Evolutionary conservation across 53 echinoderm and acorn worm species (phyloP), one percentile per base, ranked within the genome.

Genomic region (Luidia sarsii): DNA sequence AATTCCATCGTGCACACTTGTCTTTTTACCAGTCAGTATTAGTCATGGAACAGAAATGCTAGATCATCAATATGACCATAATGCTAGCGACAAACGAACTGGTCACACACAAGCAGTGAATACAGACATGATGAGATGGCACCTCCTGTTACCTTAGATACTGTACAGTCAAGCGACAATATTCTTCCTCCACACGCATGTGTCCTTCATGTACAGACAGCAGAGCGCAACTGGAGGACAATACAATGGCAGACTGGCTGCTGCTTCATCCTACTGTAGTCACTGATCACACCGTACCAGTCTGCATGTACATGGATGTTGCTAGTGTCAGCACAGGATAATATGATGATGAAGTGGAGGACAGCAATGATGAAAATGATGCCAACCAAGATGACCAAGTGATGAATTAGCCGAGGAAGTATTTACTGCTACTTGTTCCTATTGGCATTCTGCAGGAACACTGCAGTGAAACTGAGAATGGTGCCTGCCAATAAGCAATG

Each of bases 1-100:
- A 70, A 83, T 38, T 83, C 70, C 83, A 83, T 83, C 46, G 48
- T 83, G 72, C 56, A 18, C 23, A 56, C 72, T 25, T 56, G 13
- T 70, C 33, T 49, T 46, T 50, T 70, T n/a, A 9, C 49, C 23
- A 72, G 54, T 72, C 72, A 72, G 22, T 55, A 50, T 72, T 16
- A 36, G 55, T 71, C 8, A 45, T 16, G 11, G 19, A 20, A 23
- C 39, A 25, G 24, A 50, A 72, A 20, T 56, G 71, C 72, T 72
- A 72, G 39, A 37, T 56, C 28, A 29, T 54, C 38, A 72, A 28
- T 16, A 23, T 66, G 41, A 36, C 52, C 53, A 38, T 25, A 11
- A 37, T 53, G 71, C 21, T 13, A 16, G 38, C 7, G 9, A 32
- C 10, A 33, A 18, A 32, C 20, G 20, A 27, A n/a, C 64, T 37